Percentiles rank a stretch among this genome's conserved stretches.
These are phyloP conservation scores for Ceratina calcarata DNA, from an alignment of 1,140 invertebrate species.

Conservation along the genomic window DNA sequence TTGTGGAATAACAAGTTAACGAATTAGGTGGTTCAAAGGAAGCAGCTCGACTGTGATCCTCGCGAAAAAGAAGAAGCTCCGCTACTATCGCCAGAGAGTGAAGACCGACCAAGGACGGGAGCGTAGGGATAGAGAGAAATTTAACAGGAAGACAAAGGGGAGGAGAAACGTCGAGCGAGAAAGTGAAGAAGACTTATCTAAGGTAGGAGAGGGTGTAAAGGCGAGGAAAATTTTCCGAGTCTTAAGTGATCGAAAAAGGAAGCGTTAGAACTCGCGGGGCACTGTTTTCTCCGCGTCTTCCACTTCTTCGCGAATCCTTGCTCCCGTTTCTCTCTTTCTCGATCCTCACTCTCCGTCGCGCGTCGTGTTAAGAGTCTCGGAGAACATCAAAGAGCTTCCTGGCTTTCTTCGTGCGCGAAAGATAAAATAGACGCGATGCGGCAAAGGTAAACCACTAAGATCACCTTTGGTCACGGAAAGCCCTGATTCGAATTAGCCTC, in stretches of 20 bases:
- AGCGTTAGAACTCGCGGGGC: constrained; percentile 30
- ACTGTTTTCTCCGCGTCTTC: constrained; percentile 24
- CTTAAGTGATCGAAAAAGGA: constrained; percentile 63
- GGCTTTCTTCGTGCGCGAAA: constrained; percentile 31
- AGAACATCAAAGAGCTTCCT: constrained; percentile 69
- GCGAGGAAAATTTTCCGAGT: constrained; percentile 62
- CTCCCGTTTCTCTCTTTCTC: constrained; percentile 12
- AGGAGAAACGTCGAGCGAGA: constrained; percentile 12
- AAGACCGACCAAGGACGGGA: constrained; percentile 14
- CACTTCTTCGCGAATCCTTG: not conserved
- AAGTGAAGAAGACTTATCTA: not conserved
- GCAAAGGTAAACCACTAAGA: constrained; percentile 59
- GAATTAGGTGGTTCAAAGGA: constrained; percentile 74
- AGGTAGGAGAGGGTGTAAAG: constrained; percentile 49
- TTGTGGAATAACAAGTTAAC: constrained; percentile 75
- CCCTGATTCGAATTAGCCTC: constrained; percentile 54
- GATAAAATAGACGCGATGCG: constrained; percentile 60
- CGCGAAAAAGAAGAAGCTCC: constrained; percentile 27
- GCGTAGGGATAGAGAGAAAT: constrained; percentile 20
- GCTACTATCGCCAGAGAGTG: constrained; percentile 29
- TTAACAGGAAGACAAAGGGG: constrained; percentile 15
- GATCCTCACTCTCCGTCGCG: constrained; percentile 29
- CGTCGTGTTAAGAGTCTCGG: constrained; percentile 68
- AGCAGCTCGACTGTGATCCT: constrained; percentile 59
- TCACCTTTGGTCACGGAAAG: constrained; percentile 19